Base-by-base conservation (phyloP, 2,797 vertebrate genomes). In the Manis javanica region DNA sequence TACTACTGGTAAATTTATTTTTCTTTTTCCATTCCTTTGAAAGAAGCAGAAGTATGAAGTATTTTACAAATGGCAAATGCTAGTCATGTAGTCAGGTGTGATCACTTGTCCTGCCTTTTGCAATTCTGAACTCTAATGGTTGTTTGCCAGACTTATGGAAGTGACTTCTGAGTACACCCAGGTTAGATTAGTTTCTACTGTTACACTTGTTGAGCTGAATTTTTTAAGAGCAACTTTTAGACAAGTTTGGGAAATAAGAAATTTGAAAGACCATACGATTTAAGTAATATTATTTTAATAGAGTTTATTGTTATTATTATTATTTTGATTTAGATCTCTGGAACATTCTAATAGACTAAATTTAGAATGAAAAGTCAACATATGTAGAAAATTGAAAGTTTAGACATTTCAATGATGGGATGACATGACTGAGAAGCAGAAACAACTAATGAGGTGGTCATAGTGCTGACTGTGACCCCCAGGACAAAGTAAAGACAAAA, bases 381-480 rank as follows among this genome's bases (percentile, higher is more conserved):
- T 79, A 96, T 97, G 92, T 86, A 55, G 75, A 91, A 98, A 98
- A 97, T 97, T 96, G 95, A 97, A 97, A 95, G 68, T 87, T 95
- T 98, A 98, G 71, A 77, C 96, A 97, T 96, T 97, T 96, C 95
- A 97, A 87, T 92, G 97, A 83, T 93, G 46, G 37, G 82, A 97
- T 97, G 87, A 96, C 96, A 97, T 93, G 74, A 97, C 87, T 95
- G 85, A 97, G 92, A 97, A 97, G 71, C 85, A 90, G 91, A 96
- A 98, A 96, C 84, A 96, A 90, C 90, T 98, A 97, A 98, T 92
- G 95, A 97, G 68, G 75, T 96, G 95, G 97, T 98, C 94, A 98
- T 39, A 98, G 51, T 4, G 9, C 74, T 90, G 37, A 95, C 64
- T 96, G 78, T 82, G 83, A 55, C 57, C 53, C 13, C 0, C 31